Base-by-base conservation (phyloP, 2,888 invertebrate genomes). In the Eristalis pertinax region DNA sequence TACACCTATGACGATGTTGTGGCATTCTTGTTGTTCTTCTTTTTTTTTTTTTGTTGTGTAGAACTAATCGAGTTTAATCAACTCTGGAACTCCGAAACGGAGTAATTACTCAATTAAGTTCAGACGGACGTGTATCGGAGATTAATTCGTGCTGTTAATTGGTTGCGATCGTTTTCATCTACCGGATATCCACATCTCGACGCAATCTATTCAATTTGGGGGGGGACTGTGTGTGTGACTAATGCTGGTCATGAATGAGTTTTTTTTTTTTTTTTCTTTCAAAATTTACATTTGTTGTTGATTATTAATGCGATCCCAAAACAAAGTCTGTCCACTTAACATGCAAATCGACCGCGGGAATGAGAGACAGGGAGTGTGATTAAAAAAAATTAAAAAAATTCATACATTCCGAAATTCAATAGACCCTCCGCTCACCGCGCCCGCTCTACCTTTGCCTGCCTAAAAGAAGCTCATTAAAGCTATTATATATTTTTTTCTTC, bases 381-480 rank as follows among this genome's bases (percentile, higher is more conserved):
- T 50, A 50, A 50, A 50, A 26, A 26, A 26, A 50, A 50, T 19
- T 19, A 50, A 26, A 26, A 26, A 50, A 50, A 50, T 19, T 19
- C 50, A 19, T 35, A 38, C 19, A 65, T 32, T 22, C 13, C 72
- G 15, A 82, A 69, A 75, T 50, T 50, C 50, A 19, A 50, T 50
- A 50, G 50, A 1, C 19, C 4, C 50, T 5, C n/a, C 43, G n/a
- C 41, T 15, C 13, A 2, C 10, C 15, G 5, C 26, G 64, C 56
- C 8, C 35, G 29, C 8, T 62, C 64, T 58, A 65, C 13, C 63
- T 58, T 63, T 77, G 73, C 77, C 82, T 78, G 75, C 82, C 69
- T 77, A 86, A 78, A 83, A 83, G 78, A 83, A 83, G 78, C 83
- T 83, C 86, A 86, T 86, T 86, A 78, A 82, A 75, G 74, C 67